phyloP scores from a whole-genome alignment of 2,888 invertebrate genomes.

The Spatulosminthurus flaviceps region DNA sequence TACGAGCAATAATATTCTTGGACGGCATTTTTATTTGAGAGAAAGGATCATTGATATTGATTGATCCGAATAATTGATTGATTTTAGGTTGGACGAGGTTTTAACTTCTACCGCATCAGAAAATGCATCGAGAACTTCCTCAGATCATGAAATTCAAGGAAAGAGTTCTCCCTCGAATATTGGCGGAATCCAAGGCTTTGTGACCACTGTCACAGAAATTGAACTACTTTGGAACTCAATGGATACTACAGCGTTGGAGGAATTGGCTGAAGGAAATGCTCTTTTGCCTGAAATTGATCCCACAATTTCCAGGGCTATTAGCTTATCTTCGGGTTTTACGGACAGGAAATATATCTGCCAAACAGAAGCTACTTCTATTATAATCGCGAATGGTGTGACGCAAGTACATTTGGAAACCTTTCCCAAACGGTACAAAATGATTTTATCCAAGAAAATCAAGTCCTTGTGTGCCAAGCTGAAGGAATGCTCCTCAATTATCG shows the following conservation, averaged over 20 bases:
- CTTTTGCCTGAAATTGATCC: background rate
- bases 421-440: constrained; percentile 8
- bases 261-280: constrained; percentile 27
- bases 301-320: background rate
- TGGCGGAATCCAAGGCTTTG: background rate
- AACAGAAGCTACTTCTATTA: constrained; percentile 31
- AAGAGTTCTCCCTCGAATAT: background rate
- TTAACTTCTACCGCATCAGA: constrained; percentile 31
- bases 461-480: background rate
- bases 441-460: constrained; percentile 21
- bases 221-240: background rate
- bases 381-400: constrained; percentile 31
- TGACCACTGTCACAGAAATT: background rate
- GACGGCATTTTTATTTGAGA: too few relatives aligned
- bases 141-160: background rate
- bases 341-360: background rate
- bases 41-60: too few relatives aligned
- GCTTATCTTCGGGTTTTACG: background rate
- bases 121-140: constrained; percentile 16
- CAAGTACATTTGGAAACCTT: constrained; percentile 31
- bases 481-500: constrained; percentile 11
- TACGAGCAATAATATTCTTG: too few relatives aligned
- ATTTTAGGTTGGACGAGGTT: constrained; percentile 30
- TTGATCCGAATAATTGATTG: too few relatives aligned
- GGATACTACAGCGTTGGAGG: background rate